Base-by-base conservation (phyloP, 2,888 invertebrate genomes). In the Nipponacmea schrenckii region DNA sequence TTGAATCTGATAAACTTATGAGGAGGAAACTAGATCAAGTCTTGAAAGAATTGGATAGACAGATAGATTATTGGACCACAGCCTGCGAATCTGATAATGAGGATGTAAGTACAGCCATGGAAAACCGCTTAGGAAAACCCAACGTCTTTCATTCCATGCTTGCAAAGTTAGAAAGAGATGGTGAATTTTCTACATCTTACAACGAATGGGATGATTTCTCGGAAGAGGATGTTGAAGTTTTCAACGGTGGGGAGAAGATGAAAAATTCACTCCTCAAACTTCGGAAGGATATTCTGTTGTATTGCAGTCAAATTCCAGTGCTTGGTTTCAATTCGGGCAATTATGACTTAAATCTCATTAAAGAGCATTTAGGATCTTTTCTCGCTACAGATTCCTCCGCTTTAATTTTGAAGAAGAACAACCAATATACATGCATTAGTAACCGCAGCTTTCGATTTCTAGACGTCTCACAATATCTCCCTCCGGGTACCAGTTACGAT, bases 291-390 rank as follows among this genome's bases (percentile, higher is more conserved):
- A 31, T 63, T 24, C 63, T 31, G 17, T 17, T 39, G 17, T 63
- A 63, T 63, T 39, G 27, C 17, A 14, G 14, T 31, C 63, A 63
- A 24, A 31, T 63, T 15, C 63, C 63, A 15, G 63, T 63, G 63
- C 39, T 63, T 27, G 63, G 63, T 24, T 63, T 63, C 63, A 63
- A 63, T 24, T 63, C 63, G 15, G 27, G 17, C 17, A 63, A 63
- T 31, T 63, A 63, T 63, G 63, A 63, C 63, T 39, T 63, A 27
- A 63, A 63, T 63, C 63, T 63, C n/a, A 63, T 63, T 24, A 63
- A 63, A 63, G 39, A 27, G 17, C 63, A 63, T 63, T 63, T 63
- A 31, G 27, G 27, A 63, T 39, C 17, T 63, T 63, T 63, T 31
- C 27, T 39, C 20, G 63, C 27, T 24, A 63, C 17, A 39, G 63